Conservation (phyloP, 2,113 vertebrate species). For the Charadrius vociferus region DNA sequence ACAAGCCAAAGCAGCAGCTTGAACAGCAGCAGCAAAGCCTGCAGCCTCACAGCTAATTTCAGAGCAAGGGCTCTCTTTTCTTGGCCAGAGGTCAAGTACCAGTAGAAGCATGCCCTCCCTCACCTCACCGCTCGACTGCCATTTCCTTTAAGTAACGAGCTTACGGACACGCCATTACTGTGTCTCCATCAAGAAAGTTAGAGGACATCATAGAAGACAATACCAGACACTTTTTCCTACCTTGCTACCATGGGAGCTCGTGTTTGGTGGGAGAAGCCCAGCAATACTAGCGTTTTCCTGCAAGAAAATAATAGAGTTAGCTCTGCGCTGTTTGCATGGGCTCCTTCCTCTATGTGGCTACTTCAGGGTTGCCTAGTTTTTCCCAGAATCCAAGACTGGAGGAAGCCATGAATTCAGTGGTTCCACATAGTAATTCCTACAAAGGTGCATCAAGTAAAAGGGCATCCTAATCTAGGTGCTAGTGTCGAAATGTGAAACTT, state of each 20-base stretch:
- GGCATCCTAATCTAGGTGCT: neutral
- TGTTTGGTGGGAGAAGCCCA: neutral
- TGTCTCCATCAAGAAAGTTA: neutral
- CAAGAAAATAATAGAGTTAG: neutral
- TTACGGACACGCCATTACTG: too few species aligned
- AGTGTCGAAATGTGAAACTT: neutral
- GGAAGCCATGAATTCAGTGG: neutral
- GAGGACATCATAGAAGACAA: neutral
- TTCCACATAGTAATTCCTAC: neutral
- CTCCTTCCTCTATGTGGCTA: neutral
- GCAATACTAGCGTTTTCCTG: neutral
- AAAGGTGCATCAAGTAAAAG: neutral
- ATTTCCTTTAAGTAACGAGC: neutral
- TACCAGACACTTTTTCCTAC: neutral
- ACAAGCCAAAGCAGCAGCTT: neutral
- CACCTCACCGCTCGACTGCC: neutral
- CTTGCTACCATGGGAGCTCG: neutral
- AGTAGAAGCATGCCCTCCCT: neutral
- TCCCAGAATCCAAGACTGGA: neutral
- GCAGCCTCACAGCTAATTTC: neutral
- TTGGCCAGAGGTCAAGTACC: neutral
- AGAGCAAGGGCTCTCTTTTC: neutral
- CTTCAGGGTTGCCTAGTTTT: neutral
- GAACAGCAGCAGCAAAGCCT: neutral
- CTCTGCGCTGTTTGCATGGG: neutral